Evolutionary conservation across 2,888 invertebrate genomes (phyloP), one percentile per base, ranked within the genome.

Genomic region (Odiellus spinosus): DNA sequence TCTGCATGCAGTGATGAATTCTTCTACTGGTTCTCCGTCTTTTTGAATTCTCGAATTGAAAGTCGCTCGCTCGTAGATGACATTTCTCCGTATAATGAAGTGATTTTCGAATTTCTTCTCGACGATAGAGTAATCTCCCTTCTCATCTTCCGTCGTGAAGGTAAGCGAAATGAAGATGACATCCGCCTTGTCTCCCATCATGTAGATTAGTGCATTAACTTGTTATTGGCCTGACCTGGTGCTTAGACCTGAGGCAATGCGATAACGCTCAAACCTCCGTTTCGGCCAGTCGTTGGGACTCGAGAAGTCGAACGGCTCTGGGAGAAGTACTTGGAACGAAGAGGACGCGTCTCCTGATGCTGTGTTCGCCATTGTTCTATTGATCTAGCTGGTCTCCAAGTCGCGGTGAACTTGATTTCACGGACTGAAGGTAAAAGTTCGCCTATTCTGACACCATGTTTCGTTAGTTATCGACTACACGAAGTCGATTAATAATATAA

Each of bases 121-220:
- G 1, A 55, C 53, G n/a, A 34, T 19, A 6, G 42, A 36, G 34
- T 46, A 54, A n/a, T n/a, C n/a, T 10, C 44, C 44, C 34, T 51
- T 46, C 32, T 11, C 5, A 39, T 51, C 44, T 1, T 46, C 51
- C 1, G 32, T 44, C 2, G 42, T 61, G 49, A 4, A 49, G 44
- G 46, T 60, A 53, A 4, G 61, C 61, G 33, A 62, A 34, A 46
- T 59, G 58, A 53, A 35, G 19, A 54, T 47, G 17, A 53, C 54
- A 11, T 53, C 54, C 2, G 54, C 54, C 10, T 43, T 11, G 17
- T 51, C 51, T 5, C 53, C 54, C 53, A 54, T 53, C 1, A 46
- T 14, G 20, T 53, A 54, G 2, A 54, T 19, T 12, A 53, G 36
- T 1, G 53, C 26, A 20, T 48, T 43, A 6, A 54, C 45, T 44